A percentile compares a stretch with the other conserved stretches of the same genome.
phyloP scores from a whole-genome alignment of 2,888 invertebrate genomes.

The Geophilus truncorum region DNA sequence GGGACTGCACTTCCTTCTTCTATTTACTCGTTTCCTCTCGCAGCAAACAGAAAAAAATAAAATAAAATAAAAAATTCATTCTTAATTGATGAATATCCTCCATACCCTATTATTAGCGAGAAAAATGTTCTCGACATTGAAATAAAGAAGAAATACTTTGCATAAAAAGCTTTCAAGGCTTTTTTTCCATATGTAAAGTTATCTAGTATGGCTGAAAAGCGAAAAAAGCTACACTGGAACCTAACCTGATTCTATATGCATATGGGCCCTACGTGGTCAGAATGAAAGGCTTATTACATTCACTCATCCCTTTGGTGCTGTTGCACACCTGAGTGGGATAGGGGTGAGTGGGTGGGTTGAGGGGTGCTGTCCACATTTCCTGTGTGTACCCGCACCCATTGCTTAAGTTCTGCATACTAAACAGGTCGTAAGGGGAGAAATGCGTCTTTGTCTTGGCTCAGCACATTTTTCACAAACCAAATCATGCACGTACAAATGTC shows the following conservation, averaged over 20 bases:
- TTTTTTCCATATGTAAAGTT: neutral
- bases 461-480: constrained; percentile 10
- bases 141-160: neutral
- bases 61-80: neutral
- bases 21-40: neutral
- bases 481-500: constrained; percentile 16
- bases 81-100: neutral
- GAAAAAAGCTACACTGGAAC: neutral
- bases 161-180: neutral
- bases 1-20: neutral
- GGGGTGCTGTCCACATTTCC: constrained; percentile 14
- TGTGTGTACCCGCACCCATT: constrained; percentile 10
- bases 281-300: constrained; percentile 18
- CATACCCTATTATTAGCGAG: neutral
- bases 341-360: constrained; percentile 14
- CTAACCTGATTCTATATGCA: constrained; percentile 11
- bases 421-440: constrained; percentile 10
- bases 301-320: neutral
- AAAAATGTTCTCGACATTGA: neutral
- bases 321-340: constrained; percentile 15
- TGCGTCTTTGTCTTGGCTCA: constrained; percentile 15
- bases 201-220: neutral
- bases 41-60: neutral
- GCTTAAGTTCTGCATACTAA: constrained; percentile 12
- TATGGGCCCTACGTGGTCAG: neutral